Evolutionary conservation across 2,113 vertebrate species (phyloP).

Genomic region (Sphyrna mokarran): DNA sequence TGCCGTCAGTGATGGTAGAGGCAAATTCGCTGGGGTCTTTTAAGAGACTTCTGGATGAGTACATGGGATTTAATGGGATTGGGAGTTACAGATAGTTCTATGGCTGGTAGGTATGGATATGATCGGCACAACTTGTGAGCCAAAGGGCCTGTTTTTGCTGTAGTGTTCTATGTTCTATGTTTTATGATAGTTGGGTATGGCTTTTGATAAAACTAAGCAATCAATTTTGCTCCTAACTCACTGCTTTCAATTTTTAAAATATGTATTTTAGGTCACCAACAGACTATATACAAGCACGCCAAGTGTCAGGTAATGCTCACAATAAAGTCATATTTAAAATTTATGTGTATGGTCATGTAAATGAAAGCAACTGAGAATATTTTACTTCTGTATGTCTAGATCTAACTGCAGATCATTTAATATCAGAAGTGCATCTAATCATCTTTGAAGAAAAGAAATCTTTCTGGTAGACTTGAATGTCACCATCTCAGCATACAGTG

Average conservation of each 20-base stretch:
- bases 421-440: not conserved
- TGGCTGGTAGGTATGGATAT: too few relatives aligned
- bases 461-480: too few relatives aligned
- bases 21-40: too few relatives aligned
- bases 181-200: not conserved
- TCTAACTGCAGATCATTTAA: not conserved
- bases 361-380: not conserved
- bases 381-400: not conserved
- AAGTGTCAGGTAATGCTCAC: slow-evolving; percentile 61
- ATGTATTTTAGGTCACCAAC: slow-evolving; percentile 52
- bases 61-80: too few relatives aligned
- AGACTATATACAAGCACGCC: slow-evolving; percentile 58
- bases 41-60: too few relatives aligned
- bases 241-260: not conserved
- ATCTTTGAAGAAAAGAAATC: not conserved
- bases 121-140: too few relatives aligned
- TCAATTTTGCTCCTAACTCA: not conserved
- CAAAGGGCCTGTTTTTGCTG: too few relatives aligned
- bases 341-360: not conserved
- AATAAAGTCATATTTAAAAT: not conserved
- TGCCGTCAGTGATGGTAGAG: too few relatives aligned
- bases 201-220: not conserved
- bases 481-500: not conserved
- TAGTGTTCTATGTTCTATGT: too few relatives aligned
- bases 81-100: too few relatives aligned